A percentile compares a stretch with the other conserved stretches of the same genome.
Evolutionary conservation across 1,140 invertebrate genomes (phyloP).

Genomic region (Procambarus clarkii): DNA sequence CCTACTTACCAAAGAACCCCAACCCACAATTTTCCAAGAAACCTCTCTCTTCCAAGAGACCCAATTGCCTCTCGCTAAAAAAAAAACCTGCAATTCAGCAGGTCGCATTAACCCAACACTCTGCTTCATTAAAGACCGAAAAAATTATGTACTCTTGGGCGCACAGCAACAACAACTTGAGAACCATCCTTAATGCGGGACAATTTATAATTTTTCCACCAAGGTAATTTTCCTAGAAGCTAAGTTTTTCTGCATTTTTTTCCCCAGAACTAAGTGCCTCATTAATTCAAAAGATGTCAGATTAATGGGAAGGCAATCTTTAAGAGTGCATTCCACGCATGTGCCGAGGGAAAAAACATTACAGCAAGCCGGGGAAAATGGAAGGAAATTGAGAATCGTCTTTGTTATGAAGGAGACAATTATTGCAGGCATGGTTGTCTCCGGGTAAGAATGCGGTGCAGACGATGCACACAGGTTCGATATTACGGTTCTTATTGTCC

Average conservation of each 20-base stretch:
- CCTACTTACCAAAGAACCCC: no score
- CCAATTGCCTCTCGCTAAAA: no score
- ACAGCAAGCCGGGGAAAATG: background rate
- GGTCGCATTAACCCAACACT: no score
- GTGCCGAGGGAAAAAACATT: background rate
- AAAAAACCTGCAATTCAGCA: no score
- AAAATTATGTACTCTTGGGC: no score
- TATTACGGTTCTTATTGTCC: background rate
- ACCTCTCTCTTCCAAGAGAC: no score
- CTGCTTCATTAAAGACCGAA: no score
- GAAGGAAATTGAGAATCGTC: conserved; percentile 5
- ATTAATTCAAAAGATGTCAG: conserved; percentile 7
- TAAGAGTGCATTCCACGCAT: background rate
- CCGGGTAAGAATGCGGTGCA: background rate
- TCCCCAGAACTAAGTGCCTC: background rate
- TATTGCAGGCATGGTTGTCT: background rate
- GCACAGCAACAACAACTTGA: background rate
- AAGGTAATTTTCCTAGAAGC: background rate
- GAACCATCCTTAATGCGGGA: background rate
- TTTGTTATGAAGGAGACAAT: background rate
- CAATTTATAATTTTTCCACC: background rate
- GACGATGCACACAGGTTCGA: background rate
- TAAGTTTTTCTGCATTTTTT: background rate
- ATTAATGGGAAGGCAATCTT: conserved; percentile 1
- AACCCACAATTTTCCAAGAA: no score